Evolutionary conservation across 2,113 vertebrate genomes (phyloP), one percentile per base, ranked within the genome.

Genomic region (Corythaeola cristata): DNA sequence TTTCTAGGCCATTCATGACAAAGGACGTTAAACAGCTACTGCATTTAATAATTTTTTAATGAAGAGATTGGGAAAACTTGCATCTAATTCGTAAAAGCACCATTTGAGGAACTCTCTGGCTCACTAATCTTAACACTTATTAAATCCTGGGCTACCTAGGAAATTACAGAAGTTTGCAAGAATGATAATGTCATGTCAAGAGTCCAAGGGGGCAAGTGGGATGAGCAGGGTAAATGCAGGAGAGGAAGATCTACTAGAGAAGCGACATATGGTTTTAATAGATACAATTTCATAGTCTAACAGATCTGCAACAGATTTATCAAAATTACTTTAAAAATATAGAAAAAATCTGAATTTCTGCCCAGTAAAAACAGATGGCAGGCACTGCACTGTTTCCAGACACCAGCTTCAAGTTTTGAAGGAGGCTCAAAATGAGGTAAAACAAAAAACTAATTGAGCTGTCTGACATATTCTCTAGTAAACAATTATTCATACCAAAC

Each of bases 361-460:
- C 92, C 92, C 85, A 81, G 59, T 74, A 81, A 37, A 90, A 92
- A 88, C 96, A 97, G 95, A 96, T 96, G 96, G 93, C 73, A 84
- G 47, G 55, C 39, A 49, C 35, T 55, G 33, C 60, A 80, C 67
- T 93, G 90, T 96, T 97, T 94, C 90, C 72, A 90, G 85, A 90
- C 79, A 90, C 21, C 26, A 81, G 52, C 30, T 83, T 87, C 52
- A 72, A 90, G 53, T 95, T 96, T 86, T 84, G 90, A 95, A 93
- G 59, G 49, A 96, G 49, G 10, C 21, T 90, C 35, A 90, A 90
- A 94, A 81, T 83, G 23, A 86, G 41, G 59, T 88, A 77, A 95
- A 95, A 93, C 75, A 92, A 77, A 96, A 94, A 73, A 76, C 50
- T 80, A 90, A 62, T 63, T 67, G 79, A 80, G n/a, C 16, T 85